A percentile compares a stretch with the other conserved stretches of the same genome.
phyloP scores from a whole-genome alignment of 2,113 vertebrate species.

The Penelope pileata region DNA sequence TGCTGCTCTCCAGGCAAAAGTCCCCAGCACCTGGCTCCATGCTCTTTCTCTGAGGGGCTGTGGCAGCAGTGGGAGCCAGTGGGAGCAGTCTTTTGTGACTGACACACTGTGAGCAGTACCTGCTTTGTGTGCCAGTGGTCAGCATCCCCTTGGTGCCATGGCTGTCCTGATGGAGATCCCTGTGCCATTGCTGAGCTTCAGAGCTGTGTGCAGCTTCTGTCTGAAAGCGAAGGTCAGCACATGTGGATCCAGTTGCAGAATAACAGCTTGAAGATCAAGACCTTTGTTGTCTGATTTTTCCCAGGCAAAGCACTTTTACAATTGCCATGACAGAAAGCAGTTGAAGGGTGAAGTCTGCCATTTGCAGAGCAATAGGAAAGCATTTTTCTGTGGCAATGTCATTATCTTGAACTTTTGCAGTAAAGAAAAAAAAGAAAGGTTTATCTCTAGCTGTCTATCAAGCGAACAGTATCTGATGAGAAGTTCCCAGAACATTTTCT shows the following conservation, averaged over 20 bases:
- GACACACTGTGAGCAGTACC: background rate
- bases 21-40: background rate
- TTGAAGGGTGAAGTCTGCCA: constrained; percentile 41
- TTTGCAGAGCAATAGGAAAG: constrained; percentile 42
- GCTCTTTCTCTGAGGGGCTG: background rate
- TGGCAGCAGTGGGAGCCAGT: background rate
- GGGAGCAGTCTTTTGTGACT: background rate
- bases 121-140: background rate
- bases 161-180: background rate
- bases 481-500: constrained; percentile 69
- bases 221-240: background rate
- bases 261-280: constrained; percentile 17
- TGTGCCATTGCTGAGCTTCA: background rate
- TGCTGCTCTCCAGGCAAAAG: constrained; percentile 14
- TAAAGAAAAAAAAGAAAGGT: constrained; percentile 10
- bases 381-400: constrained; percentile 63
- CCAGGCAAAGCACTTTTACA: constrained; percentile 10
- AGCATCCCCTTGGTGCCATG: background rate
- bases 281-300: constrained; percentile 56
- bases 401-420: constrained; percentile 69
- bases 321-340: constrained; percentile 44
- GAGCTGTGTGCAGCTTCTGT: background rate
- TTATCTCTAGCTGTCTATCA: constrained; percentile 68
- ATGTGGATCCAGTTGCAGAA: background rate
- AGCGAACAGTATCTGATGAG: constrained; percentile 62